These are phyloP conservation scores for Melinaea menophilus DNA, from an alignment of 2,888 invertebrate genomes.

Conservation along the genomic window DNA sequence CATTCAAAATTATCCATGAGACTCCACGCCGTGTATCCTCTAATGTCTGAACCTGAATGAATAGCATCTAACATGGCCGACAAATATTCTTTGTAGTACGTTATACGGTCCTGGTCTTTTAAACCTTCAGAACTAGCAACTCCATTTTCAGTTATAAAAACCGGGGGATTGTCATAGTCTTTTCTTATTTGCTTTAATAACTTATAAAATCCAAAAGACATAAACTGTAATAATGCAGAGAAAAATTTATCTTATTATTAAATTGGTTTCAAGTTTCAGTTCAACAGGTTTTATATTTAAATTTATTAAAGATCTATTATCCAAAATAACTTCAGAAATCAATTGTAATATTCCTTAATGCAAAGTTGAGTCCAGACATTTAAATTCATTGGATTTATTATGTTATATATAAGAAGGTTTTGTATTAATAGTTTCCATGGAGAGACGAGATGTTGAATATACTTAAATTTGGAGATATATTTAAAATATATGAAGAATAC, in stretches of 20 bases:
- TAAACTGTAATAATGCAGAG: not conserved
- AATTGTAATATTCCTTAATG: too few species aligned
- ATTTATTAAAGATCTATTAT: too few species aligned
- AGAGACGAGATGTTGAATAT: too few species aligned
- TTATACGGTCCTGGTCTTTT: constrained; percentile 51
- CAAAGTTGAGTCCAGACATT: too few species aligned
- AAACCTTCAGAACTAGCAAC: constrained; percentile 39
- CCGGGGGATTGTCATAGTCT: constrained; percentile 45
- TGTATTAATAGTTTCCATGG: too few species aligned
- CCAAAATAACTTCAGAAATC: too few species aligned
- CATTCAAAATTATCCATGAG: constrained; percentile 46
- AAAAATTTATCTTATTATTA: not conserved
- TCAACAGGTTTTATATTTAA: too few species aligned
- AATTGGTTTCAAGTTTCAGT: too few species aligned
- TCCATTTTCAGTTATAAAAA: constrained; percentile 78
- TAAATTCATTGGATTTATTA: too few species aligned
- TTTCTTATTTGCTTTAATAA: not conserved
- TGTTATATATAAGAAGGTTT: too few species aligned
- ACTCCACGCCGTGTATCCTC: constrained; percentile 40
- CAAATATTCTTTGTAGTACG: constrained; percentile 50
- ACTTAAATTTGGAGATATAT: too few species aligned
- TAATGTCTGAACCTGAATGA: constrained; percentile 39
- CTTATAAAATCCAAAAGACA: not conserved
- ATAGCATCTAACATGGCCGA: constrained; percentile 45
- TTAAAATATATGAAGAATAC: too few species aligned